Evolutionary conservation across 1,140 invertebrate genomes (phyloP).

Genomic region (Heliconius hermathena): DNA sequence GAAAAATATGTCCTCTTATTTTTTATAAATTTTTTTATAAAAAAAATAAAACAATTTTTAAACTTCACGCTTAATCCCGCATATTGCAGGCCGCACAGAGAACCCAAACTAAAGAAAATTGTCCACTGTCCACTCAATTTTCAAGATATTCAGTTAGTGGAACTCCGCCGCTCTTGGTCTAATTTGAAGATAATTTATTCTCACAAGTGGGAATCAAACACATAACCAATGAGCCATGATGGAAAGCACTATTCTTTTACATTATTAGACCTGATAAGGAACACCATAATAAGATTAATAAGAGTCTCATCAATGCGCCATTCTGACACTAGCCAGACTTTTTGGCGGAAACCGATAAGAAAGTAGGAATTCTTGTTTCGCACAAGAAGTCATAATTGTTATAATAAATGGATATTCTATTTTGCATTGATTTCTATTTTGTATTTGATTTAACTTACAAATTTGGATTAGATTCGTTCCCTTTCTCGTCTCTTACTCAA

Average conservation of each 20-base stretch:
- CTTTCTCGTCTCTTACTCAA: too few relatives aligned
- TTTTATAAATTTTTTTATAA: neutral
- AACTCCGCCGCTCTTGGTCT: too few relatives aligned
- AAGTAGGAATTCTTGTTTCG: constrained; percentile 8
- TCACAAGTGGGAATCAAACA: too few relatives aligned
- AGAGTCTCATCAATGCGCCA: constrained; percentile 19
- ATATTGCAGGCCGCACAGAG: neutral
- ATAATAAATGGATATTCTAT: constrained; percentile 24
- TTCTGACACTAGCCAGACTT: constrained; percentile 27
- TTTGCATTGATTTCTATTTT: neutral
- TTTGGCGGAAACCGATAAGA: constrained; percentile 36
- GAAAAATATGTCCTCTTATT: too few relatives aligned
- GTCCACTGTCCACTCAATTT: too few relatives aligned
- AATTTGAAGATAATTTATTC: too few relatives aligned
- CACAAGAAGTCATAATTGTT: neutral
- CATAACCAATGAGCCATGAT: too few relatives aligned
- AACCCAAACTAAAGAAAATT: too few relatives aligned
- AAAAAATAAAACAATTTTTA: neutral
- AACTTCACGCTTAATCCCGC: too few relatives aligned
- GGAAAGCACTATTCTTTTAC: neutral
- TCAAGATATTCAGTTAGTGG: too few relatives aligned
- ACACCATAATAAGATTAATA: constrained; percentile 21
- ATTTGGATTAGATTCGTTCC: too few relatives aligned
- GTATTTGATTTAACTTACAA: neutral
- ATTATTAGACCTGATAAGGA: neutral